These are phyloP conservation scores for Microplitis deprimator DNA, from an alignment of 2,888 invertebrate species.

Conservation along the genomic window DNA sequence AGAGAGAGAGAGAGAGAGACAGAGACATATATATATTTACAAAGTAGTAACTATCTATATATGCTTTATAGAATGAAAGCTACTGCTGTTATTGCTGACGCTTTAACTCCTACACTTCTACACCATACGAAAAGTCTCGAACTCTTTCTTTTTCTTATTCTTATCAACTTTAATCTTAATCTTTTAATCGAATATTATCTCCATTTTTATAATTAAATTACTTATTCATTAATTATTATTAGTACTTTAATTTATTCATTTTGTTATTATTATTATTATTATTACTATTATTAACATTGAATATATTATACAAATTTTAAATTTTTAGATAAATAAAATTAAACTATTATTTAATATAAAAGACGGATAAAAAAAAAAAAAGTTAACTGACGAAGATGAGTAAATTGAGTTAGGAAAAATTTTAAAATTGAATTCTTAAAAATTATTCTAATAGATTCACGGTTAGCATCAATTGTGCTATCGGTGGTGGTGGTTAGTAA, in stretches of 20 bases:
- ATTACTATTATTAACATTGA: too few species aligned
- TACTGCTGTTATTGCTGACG: slow-evolving; percentile 59
- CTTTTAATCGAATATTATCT: neutral
- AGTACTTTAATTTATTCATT: too few species aligned
- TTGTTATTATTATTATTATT: too few species aligned
- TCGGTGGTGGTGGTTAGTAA: slow-evolving; percentile 64
- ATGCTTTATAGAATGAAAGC: too few species aligned
- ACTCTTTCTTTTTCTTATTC: neutral
- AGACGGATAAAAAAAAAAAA: slow-evolving; percentile 51
- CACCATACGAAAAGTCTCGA: neutral
- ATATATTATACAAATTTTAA: too few species aligned
- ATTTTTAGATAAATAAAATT: neutral
- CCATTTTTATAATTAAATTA: neutral
- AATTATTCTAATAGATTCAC: slow-evolving; percentile 71
- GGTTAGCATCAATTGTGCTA: slow-evolving; percentile 59
- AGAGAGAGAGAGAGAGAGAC: too few species aligned
- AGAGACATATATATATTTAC: too few species aligned
- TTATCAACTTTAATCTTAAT: neutral
- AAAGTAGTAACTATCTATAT: too few species aligned
- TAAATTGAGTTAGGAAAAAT: slow-evolving; percentile 67
- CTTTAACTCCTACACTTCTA: slow-evolving; percentile 58
- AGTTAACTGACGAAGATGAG: slow-evolving; percentile 65
- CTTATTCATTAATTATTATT: neutral
- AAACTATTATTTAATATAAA: neutral
- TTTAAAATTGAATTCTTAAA: slow-evolving; percentile 71